Conservation (phyloP, 2,888 invertebrate species). For the Tholera decimalis region DNA sequence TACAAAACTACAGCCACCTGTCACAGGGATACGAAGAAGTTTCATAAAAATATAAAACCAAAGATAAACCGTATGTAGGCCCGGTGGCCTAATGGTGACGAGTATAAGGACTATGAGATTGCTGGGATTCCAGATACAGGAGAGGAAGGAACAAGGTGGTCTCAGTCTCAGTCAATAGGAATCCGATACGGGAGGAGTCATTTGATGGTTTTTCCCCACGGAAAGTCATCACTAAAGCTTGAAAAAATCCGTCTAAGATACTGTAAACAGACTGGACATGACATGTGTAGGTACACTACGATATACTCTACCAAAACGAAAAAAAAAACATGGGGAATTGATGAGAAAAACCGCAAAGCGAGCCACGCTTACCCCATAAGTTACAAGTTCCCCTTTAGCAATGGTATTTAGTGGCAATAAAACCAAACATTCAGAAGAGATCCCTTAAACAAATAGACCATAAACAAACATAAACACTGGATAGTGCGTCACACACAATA, state of each 20-base stretch:
- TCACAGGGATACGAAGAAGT: conserved; percentile 2
- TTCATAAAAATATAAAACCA: background rate
- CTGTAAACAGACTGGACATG: background rate
- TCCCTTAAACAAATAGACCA: conserved; percentile 75
- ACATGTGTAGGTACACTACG: background rate
- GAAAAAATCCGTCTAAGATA: background rate
- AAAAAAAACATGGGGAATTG: background rate
- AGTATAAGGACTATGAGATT: no score
- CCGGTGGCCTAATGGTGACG: no score
- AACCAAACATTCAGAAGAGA: conserved; percentile 74
- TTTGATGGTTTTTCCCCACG: no score
- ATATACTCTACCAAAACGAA: background rate
- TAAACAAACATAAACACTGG: conserved; percentile 69
- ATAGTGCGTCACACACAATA: conserved; percentile 75
- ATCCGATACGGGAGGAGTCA: no score
- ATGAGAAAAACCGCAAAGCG: conserved; percentile 33
- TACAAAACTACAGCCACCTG: conserved; percentile 34
- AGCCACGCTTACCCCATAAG: conserved; percentile 38
- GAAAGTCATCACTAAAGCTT: no score
- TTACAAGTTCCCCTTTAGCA: conserved; percentile 45
- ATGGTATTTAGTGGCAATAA: conserved; percentile 69
- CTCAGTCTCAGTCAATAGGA: no score
- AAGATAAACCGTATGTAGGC: no score
- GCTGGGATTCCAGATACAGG: no score
- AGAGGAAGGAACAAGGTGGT: no score